A percentile compares a stretch with the other conserved stretches of the same genome.
Conservation (phyloP, 2,113 vertebrate species). For the Gracilinanus agilis region DNA sequence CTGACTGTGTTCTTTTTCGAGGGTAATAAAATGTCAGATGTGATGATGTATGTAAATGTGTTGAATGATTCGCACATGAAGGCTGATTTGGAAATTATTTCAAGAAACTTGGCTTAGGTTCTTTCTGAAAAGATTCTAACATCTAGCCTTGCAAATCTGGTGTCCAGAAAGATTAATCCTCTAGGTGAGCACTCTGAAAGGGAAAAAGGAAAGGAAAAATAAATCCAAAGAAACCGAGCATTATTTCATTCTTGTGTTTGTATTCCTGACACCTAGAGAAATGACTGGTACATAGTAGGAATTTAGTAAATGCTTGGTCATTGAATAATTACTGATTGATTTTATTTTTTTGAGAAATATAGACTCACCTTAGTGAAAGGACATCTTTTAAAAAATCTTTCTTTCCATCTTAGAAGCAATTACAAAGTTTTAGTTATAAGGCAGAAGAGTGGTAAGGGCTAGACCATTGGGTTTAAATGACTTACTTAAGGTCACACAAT, state of each 20-base stretch:
- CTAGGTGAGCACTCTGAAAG: background rate
- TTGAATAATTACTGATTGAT: background rate
- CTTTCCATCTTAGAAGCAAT: no score
- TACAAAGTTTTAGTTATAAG: no score
- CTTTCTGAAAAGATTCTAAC: background rate
- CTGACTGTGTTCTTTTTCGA: constrained; percentile 19
- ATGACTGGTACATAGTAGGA: background rate
- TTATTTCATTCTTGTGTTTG: background rate
- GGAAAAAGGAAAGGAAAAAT: background rate
- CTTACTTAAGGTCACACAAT: no score
- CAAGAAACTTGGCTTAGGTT: background rate
- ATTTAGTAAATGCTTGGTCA: background rate
- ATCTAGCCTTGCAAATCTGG: background rate
- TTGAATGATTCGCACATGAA: background rate
- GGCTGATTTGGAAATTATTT: background rate
- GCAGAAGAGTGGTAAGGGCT: no score
- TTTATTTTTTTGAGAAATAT: background rate
- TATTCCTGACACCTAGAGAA: background rate
- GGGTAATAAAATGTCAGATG: background rate
- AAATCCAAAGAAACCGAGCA: background rate
- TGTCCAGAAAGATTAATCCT: background rate
- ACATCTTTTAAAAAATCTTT: background rate
- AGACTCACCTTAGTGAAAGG: background rate
- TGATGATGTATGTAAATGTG: background rate
- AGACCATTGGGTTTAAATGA: no score